Evolutionary conservation across 2,888 invertebrate genomes (phyloP), one percentile per base, ranked within the genome.

Genomic region (Amblyteles armatorius): DNA sequence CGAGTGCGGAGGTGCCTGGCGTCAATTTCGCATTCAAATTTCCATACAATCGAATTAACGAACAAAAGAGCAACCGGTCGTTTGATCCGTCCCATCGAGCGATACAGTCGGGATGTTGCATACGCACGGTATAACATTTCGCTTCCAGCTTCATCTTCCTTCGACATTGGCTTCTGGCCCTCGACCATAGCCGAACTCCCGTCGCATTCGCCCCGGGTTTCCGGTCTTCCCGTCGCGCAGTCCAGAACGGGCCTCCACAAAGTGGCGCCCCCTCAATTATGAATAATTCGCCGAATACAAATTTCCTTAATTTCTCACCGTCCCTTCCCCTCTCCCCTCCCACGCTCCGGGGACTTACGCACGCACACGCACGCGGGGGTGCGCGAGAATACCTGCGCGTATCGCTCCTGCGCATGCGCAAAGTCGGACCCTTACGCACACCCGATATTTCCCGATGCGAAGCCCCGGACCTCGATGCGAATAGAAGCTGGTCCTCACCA

Each of bases 11-110:
- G 81, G 69, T 84, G 87, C 81, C 82, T 72, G 4, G 87, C 84
- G 87, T 88, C 87, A 90, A 93, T 93, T 93, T 93, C 86, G 88
- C 90, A 93, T 93, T 93, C 92, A 93, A 93, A 93, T 93, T 92
- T 91, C 87, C 79, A 85, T 88, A 89, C 92, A 91, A 93, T 93
- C 90, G 89, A 92, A 93, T 93, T 93, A 93, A 91, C 89, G 86
- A 89, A 88, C 89, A 88, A 89, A 89, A 90, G 90, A 91, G 91
- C 91, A 92, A 92, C 92, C 91, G 89, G 90, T 89, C 93, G 93
- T 93, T 93, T 93, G 93, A 93, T 93, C 93, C 89, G 88, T 89
- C 84, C 88, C 87, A 86, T 88, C 82, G 80, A 78, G 79, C 80
- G 83, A 81, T 86, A 81, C 79, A 82, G 80, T 76, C 72, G 48